These are phyloP conservation scores for Tuberolachnus salignus DNA, from an alignment of 2,888 invertebrate genomes.

Conservation along the genomic window DNA sequence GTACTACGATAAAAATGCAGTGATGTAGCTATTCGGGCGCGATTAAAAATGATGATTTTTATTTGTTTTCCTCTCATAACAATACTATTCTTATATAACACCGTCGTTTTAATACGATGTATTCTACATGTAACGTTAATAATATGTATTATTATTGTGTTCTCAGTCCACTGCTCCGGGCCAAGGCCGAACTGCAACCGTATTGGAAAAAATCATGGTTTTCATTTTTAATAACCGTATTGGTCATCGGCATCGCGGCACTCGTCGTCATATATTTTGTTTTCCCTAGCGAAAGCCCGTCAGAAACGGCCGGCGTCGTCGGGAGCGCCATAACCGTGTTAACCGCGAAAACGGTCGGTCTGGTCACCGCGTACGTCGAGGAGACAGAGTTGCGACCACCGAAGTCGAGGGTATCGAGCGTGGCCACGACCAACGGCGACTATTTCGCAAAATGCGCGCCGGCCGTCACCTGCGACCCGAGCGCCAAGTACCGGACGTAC, in stretches of 20 bases:
- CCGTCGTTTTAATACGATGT: no score
- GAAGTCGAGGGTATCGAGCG: neutral
- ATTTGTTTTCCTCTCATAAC: no score
- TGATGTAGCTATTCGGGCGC: no score
- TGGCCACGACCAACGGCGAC: conserved; percentile 32
- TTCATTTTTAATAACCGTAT: neutral
- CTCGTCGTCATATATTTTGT: neutral
- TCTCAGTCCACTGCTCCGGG: conserved; percentile 27
- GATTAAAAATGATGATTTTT: no score
- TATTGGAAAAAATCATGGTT: conserved; percentile 32
- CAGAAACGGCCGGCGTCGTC: neutral
- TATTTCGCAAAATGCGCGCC: conserved; percentile 35
- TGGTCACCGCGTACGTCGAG: neutral
- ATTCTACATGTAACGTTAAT: no score
- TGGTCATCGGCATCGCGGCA: neutral
- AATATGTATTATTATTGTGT: conserved; percentile 1
- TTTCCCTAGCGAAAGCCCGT: neutral
- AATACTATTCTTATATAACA: no score
- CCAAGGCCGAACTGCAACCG: neutral
- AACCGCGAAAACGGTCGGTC: neutral
- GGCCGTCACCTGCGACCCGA: conserved; percentile 62
- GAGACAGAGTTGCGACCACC: neutral
- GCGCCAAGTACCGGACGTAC: conserved; percentile 65
- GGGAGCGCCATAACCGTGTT: neutral
- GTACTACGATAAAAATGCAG: no score